Evolutionary conservation across 2,113 vertebrate species (phyloP), one percentile per base, ranked within the genome.

Genomic region (Puffinus mauretanicus): DNA sequence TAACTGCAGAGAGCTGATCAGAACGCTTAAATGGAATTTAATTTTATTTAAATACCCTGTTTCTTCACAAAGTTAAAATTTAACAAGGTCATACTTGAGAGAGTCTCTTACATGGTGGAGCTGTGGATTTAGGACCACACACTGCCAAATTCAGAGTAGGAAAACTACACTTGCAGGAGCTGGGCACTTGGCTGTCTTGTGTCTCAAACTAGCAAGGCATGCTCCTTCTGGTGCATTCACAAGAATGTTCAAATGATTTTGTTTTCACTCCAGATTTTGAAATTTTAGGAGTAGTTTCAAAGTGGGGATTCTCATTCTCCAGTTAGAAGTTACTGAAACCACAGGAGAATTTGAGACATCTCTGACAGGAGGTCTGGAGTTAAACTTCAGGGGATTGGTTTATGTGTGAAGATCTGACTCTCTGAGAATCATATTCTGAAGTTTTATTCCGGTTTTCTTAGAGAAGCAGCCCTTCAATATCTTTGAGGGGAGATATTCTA

Each of bases 41-140:
- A 70, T 95, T 89, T 91, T 47, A 51, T 91, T 91, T 73, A 89
- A 94, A 89, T 75, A 76, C 4, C 2, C 18, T 3, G 1, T 85
- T 94, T 66, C 66, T 94, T 93, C 71, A 58, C 44, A n/a, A 92
- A 93, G 42, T 82, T 46, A 40, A 66, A 77, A 40, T 94, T 90
- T 51, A 80, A 62, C 40, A 34, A 49, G 10, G 44, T 29, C 40
- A 5, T 49, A 79, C 38, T 72, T 40, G 29, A 67, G n/a, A 70
- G 22, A 85, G 11, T 42, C 32, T 86, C 22, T 82, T 86, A 67
- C 1, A 0, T 54, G 13, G 38, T 73, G 30, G n/a, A 90, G 42
- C 29, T 66, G 54, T 38, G 38, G 36, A 19, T 86, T 94, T 51
- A 71, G 73, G 73, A 76, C 44, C 25, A 26, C 0, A 2, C 6